phyloP scores from a whole-genome alignment of 2,888 invertebrate species.

The Zelleria hepariella region DNA sequence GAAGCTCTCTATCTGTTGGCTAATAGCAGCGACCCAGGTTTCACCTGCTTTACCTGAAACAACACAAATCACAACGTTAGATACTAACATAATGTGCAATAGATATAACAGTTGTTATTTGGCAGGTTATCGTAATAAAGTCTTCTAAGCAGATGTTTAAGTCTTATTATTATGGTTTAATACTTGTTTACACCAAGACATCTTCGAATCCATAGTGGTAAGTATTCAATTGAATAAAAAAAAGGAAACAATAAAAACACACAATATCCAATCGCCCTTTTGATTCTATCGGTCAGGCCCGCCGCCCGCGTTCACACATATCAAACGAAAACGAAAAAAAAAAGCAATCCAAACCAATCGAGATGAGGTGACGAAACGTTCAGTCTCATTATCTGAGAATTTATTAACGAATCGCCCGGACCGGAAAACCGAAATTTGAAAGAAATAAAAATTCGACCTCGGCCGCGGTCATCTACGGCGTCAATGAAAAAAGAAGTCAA shows the following conservation, averaged over 20 bases:
- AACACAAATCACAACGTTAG: slow-evolving; percentile 23
- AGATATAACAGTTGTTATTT: background rate
- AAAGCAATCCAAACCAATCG: slow-evolving; percentile 54
- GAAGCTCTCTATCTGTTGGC: slow-evolving; percentile 34
- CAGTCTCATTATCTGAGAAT: slow-evolving; percentile 73
- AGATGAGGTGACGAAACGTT: slow-evolving; percentile 72
- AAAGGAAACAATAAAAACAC: slow-evolving; percentile 58
- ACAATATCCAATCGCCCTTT: slow-evolving; percentile 46
- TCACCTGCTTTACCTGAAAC: slow-evolving; percentile 64
- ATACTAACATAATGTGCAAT: background rate
- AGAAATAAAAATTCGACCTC: slow-evolving; percentile 72
- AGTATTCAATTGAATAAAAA: slow-evolving; percentile 62
- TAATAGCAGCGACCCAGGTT: slow-evolving; percentile 48
- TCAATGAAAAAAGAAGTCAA: slow-evolving; percentile 70
- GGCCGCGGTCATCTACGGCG: slow-evolving; percentile 68
- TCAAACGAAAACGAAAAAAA: slow-evolving; percentile 55
- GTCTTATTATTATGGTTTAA: background rate
- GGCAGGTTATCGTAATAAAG: too few species aligned
- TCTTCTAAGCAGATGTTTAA: too few species aligned
- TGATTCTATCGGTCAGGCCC: slow-evolving; percentile 58
- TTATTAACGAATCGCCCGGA: slow-evolving; percentile 70
- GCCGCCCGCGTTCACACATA: slow-evolving; percentile 66
- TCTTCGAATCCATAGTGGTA: slow-evolving; percentile 48
- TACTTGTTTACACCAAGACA: slow-evolving; percentile 20
- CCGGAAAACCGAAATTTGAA: slow-evolving; percentile 72